Conservation (phyloP, 2,888 invertebrate species). For the Brachyopa scutellaris region DNA sequence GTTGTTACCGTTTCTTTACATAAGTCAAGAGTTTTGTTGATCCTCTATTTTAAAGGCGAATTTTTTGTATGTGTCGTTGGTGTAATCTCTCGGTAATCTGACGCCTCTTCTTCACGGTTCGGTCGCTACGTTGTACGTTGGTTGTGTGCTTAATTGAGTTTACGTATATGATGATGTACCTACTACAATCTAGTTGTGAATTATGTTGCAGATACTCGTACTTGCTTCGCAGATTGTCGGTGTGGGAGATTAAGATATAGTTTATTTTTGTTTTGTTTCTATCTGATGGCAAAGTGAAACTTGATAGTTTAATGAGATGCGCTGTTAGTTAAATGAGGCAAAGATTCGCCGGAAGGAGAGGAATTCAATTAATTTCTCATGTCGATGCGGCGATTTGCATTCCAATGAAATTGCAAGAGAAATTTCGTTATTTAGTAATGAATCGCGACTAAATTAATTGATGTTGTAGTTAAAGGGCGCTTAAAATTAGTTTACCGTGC, state of each 20-base stretch:
- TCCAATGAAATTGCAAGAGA: neutral
- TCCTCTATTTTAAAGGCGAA: slow-evolving; percentile 9
- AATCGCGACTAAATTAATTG: neutral
- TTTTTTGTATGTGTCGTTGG: slow-evolving; percentile 18
- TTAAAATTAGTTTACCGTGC: no score
- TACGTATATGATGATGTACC: slow-evolving; percentile 6
- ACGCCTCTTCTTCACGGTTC: slow-evolving; percentile 37
- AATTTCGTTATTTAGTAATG: slow-evolving; percentile 10
- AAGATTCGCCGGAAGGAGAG: neutral
- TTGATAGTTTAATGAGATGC: slow-evolving; percentile 62
- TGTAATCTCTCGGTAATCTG: neutral
- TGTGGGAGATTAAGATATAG: slow-evolving; percentile 39
- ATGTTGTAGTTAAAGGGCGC: neutral
- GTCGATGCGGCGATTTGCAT: neutral
- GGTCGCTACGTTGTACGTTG: neutral
- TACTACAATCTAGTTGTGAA: slow-evolving; percentile 36
- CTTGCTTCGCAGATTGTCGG: neutral
- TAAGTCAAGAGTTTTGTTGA: slow-evolving; percentile 15
- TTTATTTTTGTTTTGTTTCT: neutral
- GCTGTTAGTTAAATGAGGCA: slow-evolving; percentile 37
- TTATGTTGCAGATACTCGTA: slow-evolving; percentile 38
- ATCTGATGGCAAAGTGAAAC: slow-evolving; percentile 61
- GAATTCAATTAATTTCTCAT: slow-evolving; percentile 26
- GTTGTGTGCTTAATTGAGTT: slow-evolving; percentile 42
- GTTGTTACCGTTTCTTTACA: slow-evolving; percentile 24